phyloP scores from a whole-genome alignment of 2,888 invertebrate species.

The Cephonodes hylas region DNA sequence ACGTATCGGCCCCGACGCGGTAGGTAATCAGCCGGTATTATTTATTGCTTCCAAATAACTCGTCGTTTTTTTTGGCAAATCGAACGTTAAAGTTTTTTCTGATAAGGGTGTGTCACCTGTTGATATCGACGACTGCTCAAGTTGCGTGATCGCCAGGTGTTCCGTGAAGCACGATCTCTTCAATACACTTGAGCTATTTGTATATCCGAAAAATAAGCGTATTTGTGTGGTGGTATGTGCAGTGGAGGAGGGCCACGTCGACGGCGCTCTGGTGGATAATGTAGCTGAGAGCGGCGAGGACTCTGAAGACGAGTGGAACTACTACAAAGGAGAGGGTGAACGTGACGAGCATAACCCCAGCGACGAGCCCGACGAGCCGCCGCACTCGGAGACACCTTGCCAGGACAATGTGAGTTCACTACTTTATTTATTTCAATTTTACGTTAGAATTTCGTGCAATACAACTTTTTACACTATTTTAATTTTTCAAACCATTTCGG shows the following conservation, averaged over 20 bases:
- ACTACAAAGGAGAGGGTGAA: slow-evolving; percentile 85
- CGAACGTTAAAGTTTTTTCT: slow-evolving; percentile 30
- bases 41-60: slow-evolving; percentile 22
- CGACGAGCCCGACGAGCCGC: slow-evolving; percentile 79
- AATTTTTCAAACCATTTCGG: background rate
- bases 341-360: slow-evolving; percentile 81
- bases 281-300: slow-evolving; percentile 88
- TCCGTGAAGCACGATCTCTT: slow-evolving; percentile 9
- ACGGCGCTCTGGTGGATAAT: slow-evolving; percentile 84
- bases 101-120: slow-evolving; percentile 76
- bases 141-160: slow-evolving; percentile 45
- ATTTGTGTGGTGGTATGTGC: slow-evolving; percentile 36
- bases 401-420: slow-evolving; percentile 68
- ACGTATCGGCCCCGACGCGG: slow-evolving; percentile 42
- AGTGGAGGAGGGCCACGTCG: slow-evolving; percentile 75
- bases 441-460: background rate
- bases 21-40: slow-evolving; percentile 39
- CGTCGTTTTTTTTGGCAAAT: slow-evolving; percentile 28
- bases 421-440: slow-evolving; percentile 9
- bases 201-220: slow-evolving; percentile 17
- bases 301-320: slow-evolving; percentile 95
- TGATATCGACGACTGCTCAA: slow-evolving; percentile 44
- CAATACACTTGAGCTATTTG: background rate
- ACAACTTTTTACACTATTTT: background rate
- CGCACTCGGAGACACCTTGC: slow-evolving; percentile 73